A percentile compares a stretch with the other conserved stretches of the same genome.
phyloP scores from a whole-genome alignment of 2,888 invertebrate species.

The Tuberolachnus salignus region DNA sequence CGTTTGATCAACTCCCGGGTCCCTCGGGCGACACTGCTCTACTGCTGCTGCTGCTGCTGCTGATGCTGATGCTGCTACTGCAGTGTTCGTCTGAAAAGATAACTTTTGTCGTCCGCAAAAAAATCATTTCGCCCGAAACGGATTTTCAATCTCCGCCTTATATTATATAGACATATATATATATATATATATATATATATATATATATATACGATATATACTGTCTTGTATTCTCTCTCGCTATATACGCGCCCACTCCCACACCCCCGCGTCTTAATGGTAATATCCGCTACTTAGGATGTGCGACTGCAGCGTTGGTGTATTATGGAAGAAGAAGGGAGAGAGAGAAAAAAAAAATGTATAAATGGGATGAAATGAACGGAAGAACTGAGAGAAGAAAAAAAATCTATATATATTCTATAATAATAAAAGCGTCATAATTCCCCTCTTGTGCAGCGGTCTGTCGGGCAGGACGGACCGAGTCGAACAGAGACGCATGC shows the following conservation, averaged over 20 bases:
- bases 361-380: slow-evolving; percentile 6
- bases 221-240: slow-evolving; percentile 6
- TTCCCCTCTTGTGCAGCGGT: slow-evolving; percentile 22
- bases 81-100: slow-evolving; percentile 27
- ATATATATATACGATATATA: too few relatives aligned
- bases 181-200: too few relatives aligned
- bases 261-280: neutral
- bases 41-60: neutral
- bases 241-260: too few relatives aligned
- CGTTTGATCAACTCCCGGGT: slow-evolving; percentile 47
- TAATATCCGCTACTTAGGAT: slow-evolving; percentile 44
- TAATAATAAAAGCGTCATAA: slow-evolving; percentile 43
- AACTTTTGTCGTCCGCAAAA: slow-evolving; percentile 49
- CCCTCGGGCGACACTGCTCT: slow-evolving; percentile 26
- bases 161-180: too few relatives aligned
- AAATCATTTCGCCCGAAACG: slow-evolving; percentile 36
- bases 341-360: too few relatives aligned
- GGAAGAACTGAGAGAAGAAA: neutral
- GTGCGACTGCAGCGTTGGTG: neutral
- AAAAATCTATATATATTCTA: neutral
- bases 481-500: too few relatives aligned
- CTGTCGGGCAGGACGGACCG: too few relatives aligned
- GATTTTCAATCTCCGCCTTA: slow-evolving; percentile 39
- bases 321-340: too few relatives aligned
- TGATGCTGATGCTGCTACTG: too few relatives aligned